Evolutionary conservation across 2,888 invertebrate genomes (phyloP).

Genomic region (Nezara viridula): DNA sequence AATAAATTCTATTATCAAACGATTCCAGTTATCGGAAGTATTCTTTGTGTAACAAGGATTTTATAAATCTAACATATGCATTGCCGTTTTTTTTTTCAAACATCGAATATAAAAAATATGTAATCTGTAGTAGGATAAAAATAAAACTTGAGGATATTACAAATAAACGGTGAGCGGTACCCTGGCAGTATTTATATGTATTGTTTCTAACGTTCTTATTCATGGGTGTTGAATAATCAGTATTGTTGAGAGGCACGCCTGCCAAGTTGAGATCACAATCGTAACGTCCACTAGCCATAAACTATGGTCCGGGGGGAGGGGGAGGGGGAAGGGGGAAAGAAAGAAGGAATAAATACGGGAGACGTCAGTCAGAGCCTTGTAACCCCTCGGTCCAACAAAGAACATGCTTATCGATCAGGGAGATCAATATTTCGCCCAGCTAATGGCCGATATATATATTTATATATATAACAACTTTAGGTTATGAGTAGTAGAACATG

Average conservation of each 20-base stretch:
- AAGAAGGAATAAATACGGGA: conserved; percentile 35
- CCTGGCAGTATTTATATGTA: conserved; percentile 34
- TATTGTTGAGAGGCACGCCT: conserved; percentile 27
- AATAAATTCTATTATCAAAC: too few relatives aligned
- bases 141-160: neutral
- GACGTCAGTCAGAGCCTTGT: conserved; percentile 45
- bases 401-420: conserved; percentile 13
- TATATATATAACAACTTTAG: too few relatives aligned
- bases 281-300: conserved; percentile 37
- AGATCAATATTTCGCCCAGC: neutral
- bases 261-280: conserved; percentile 30
- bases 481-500: too few relatives aligned
- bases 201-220: conserved; percentile 38
- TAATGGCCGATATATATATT: neutral
- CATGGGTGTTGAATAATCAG: conserved; percentile 30
- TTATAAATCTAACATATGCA: too few relatives aligned
- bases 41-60: too few relatives aligned
- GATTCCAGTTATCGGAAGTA: too few relatives aligned
- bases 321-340: neutral
- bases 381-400: conserved; percentile 6
- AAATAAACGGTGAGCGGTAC: neutral
- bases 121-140: neutral
- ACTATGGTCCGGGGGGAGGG: neutral
- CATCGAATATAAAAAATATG: neutral
- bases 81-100: neutral